These are phyloP conservation scores for Tethea ocularis DNA, from an alignment of 2,888 invertebrate genomes.

Conservation along the genomic window DNA sequence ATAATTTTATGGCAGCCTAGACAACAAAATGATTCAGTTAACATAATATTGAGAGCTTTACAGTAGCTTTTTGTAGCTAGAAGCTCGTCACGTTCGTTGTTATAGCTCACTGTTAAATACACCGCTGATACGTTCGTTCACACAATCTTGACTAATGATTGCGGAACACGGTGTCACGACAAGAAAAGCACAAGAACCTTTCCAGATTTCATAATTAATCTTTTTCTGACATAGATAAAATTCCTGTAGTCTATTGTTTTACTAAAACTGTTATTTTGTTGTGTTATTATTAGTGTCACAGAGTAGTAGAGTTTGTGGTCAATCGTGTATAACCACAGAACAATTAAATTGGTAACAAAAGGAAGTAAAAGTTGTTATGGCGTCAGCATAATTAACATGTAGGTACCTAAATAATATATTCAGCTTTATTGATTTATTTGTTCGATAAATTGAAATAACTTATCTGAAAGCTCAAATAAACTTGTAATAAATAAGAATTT, in stretches of 20 bases:
- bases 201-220: background rate
- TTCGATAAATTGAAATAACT: background rate
- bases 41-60: constrained; percentile 11
- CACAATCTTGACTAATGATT: constrained; percentile 37
- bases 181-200: constrained; percentile 4
- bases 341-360: no score
- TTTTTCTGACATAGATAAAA: constrained; percentile 7
- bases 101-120: constrained; percentile 25
- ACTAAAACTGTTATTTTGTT: constrained; percentile 46
- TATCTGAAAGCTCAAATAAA: no score
- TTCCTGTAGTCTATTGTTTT: no score
- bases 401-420: constrained; percentile 7
- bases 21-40: no score
- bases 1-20: no score
- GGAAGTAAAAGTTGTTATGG: constrained; percentile 43
- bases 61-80: constrained; percentile 32
- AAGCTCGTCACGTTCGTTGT: constrained; percentile 23
- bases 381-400: constrained; percentile 10
- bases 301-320: constrained; percentile 46
- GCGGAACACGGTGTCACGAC: constrained; percentile 15
- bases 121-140: constrained; percentile 28
- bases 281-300: constrained; percentile 47
- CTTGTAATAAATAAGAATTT: no score
- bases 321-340: no score
- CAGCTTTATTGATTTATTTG: constrained; percentile 5